A percentile compares a stretch with the other conserved stretches of the same genome.
These are phyloP conservation scores for Electrona antarctica DNA, from an alignment of 2,113 vertebrate genomes.

Conservation along the genomic window DNA sequence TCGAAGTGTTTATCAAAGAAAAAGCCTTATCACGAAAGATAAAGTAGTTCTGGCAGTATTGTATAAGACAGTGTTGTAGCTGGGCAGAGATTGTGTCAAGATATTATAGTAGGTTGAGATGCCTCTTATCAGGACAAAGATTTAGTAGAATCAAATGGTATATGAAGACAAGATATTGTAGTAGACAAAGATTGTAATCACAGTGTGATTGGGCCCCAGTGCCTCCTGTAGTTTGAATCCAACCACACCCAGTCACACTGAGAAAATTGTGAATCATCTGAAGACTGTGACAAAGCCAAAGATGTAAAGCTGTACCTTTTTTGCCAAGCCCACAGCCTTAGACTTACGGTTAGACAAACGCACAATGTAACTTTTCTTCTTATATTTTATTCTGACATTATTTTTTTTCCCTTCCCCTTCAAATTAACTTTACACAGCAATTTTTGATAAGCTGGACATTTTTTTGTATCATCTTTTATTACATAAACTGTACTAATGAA, in stretches of 20 bases:
- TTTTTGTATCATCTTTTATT: background rate
- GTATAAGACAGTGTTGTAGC: background rate
- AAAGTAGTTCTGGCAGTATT: conserved; percentile 11
- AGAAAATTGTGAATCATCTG: conserved; percentile 2
- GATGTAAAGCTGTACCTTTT: conserved; percentile 17
- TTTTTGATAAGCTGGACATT: conserved; percentile 58
- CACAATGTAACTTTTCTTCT: conserved; percentile 22
- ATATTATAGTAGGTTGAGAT: background rate
- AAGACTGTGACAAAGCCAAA: conserved; percentile 60
- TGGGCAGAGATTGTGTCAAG: too few species aligned
- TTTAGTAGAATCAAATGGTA: conserved; percentile 1
- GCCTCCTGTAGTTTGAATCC: conserved; percentile 9
- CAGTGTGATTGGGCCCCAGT: conserved; percentile 43
- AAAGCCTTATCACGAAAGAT: conserved; percentile 15
- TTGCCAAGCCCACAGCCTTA: conserved; percentile 30
- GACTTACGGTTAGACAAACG: conserved; percentile 27
- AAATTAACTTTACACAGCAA: conserved; percentile 38
- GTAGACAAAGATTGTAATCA: conserved; percentile 38
- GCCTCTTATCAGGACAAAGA: conserved; percentile 29
- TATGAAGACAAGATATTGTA: conserved; percentile 1
- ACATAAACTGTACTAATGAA: conserved; percentile 7
- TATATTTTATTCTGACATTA: conserved; percentile 4
- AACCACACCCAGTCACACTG: conserved; percentile 8
- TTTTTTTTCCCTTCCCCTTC: background rate
- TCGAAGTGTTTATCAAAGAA: conserved; percentile 20